Percentiles rank a stretch among this genome's conserved stretches.
Conservation (phyloP, 2,113 vertebrate species). For the Saimiri boliviensis region DNA sequence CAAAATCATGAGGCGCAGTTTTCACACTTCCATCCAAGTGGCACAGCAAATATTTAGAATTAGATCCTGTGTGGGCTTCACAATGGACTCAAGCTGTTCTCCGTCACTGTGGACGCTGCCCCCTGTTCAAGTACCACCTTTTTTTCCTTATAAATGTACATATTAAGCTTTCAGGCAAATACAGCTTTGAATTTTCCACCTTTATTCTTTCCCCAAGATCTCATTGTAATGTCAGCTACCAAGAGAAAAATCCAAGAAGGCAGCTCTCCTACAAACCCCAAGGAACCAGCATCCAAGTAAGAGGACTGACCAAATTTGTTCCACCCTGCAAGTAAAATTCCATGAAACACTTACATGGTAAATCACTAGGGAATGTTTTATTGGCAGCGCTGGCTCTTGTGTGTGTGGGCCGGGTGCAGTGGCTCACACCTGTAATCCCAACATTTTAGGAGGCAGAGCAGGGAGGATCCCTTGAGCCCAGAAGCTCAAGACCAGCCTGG, state of each 20-base stretch:
- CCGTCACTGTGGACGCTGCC: not conserved
- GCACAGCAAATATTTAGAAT: not conserved
- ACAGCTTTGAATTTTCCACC: not conserved
- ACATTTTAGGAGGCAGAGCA: too few relatives aligned
- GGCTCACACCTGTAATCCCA: too few relatives aligned
- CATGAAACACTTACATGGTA: not conserved
- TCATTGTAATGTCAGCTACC: rapidly evolving
- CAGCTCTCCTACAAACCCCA: not conserved
- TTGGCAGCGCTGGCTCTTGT: not conserved
- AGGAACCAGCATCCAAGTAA: rapidly evolving
- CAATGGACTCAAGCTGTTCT: not conserved
- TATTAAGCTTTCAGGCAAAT: not conserved
- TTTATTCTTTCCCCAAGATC: not conserved
- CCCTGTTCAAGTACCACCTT: not conserved
- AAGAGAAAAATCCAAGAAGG: not conserved
- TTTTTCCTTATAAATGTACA: rapidly evolving
- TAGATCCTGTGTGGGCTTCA: not conserved
- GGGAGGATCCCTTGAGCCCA: too few relatives aligned
- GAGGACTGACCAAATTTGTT: not conserved
- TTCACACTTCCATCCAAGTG: slow-evolving; percentile 15
- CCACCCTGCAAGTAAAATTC: not conserved
- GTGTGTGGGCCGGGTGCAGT: too few relatives aligned
- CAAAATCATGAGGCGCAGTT: not conserved
- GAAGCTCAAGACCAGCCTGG: too few relatives aligned
- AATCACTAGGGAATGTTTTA: not conserved